Evolutionary conservation across 2,113 vertebrate genomes (phyloP), one percentile per base, ranked within the genome.

Genomic region (Falco punctatus): DNA sequence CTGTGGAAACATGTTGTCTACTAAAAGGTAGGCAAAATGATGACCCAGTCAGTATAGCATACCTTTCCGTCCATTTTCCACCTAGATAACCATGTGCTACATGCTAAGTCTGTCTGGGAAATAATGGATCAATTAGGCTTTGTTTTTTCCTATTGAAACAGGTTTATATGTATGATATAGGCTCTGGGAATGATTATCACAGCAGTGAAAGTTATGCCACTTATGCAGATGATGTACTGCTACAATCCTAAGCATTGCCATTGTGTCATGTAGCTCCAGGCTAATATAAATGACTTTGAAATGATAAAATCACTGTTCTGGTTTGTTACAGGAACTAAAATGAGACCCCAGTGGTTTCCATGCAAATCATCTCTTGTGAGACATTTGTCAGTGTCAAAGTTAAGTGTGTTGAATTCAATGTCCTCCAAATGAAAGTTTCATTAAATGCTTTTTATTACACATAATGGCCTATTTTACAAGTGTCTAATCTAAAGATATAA

Each of bases 291-390:
- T 95, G 86, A 94, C 75, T 92, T 92, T 95, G 59, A 96, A 93
- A 97, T 83, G 92, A 83, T 93, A 96, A 96, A 90, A 97, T 95
- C 95, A 83, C 92, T 91, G 92, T 95, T 96, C 94, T 97, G 92
- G 89, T 94, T 95, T 97, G 92, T 95, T 94, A 95, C 89, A 94
- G 94, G 91, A 92, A 77, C 84, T 94, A 88, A 96, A 97, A 97
- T 94, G 92, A 95, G 92, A 95, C 94, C 87, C 92, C 81, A 77
- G 91, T 94, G 81, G 81, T 95, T 96, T 95, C 87, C 95, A 94
- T 90, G 92, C 95, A 97, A 97, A 97, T 97, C 86, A 94, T 66
- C 54, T 77, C 78, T 88, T 91, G 78, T 89, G 93, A 96, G 74
- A 85, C 88, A 91, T 97, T 95, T 95, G 89, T 97, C 92, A 97